Evolutionary conservation across 1,140 invertebrate species (phyloP).

Genomic region (Elymnias hypermnestra): DNA sequence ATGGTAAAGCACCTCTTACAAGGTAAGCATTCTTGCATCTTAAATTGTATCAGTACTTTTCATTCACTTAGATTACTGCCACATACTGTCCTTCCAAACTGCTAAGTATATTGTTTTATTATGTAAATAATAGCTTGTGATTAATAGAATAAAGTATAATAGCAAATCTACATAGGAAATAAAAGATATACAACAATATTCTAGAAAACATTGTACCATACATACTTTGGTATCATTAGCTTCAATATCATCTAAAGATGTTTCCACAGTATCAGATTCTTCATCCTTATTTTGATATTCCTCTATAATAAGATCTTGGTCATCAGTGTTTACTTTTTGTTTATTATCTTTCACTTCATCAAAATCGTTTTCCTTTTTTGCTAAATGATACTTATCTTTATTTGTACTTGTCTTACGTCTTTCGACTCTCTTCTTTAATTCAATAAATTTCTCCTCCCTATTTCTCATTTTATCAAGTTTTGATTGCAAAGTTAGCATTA

Average conservation of each 20-base stretch:
- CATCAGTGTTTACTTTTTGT: constrained; percentile 59
- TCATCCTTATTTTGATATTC: constrained; percentile 51
- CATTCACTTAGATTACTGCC: too few species aligned
- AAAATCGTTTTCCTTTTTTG: constrained; percentile 61
- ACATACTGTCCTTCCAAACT: too few species aligned
- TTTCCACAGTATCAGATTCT: constrained; percentile 71
- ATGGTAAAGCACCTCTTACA: too few species aligned
- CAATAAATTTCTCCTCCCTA: constrained; percentile 75
- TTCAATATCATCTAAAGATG: constrained; percentile 63
- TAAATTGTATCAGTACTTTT: too few species aligned
- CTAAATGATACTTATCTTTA: constrained; percentile 40
- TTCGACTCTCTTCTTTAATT: constrained; percentile 63
- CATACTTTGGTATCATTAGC: constrained; percentile 66
- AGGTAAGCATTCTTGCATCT: too few species aligned
- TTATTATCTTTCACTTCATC: constrained; percentile 49
- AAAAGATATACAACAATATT: not conserved
- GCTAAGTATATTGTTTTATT: not conserved
- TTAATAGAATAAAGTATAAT: not conserved
- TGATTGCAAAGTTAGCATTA: constrained; percentile 72
- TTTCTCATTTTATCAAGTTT: constrained; percentile 77
- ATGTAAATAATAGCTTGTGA: not conserved
- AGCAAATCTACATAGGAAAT: not conserved
- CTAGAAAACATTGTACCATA: too few species aligned
- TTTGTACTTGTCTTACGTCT: constrained; percentile 55
- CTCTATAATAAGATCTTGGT: constrained; percentile 70